Conservation (phyloP, 2,888 invertebrate species). For the Polymixis lichenea region DNA sequence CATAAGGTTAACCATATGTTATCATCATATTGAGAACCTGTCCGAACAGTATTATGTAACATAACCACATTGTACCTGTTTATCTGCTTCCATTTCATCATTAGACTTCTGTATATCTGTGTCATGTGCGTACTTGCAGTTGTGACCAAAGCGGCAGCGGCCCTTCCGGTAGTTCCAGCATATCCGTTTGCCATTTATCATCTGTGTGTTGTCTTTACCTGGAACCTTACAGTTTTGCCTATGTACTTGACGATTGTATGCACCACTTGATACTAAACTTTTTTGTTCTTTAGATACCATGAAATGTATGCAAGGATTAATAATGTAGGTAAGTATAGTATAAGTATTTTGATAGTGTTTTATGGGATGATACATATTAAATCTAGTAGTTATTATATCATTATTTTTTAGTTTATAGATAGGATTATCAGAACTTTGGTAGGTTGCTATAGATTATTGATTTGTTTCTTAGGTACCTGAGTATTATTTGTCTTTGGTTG, state of each 20-base stretch:
- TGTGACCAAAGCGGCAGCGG: slow-evolving; percentile 96
- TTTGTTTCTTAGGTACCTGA: slow-evolving; percentile 24
- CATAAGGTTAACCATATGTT: neutral
- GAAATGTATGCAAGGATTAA: slow-evolving; percentile 32
- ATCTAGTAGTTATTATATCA: neutral
- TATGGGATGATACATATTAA: neutral
- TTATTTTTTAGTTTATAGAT: slow-evolving; percentile 2
- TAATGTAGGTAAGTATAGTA: neutral
- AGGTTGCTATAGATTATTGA: slow-evolving; percentile 9
- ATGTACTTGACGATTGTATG: slow-evolving; percentile 91
- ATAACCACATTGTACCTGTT: slow-evolving; percentile 76
- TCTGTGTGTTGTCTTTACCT: slow-evolving; percentile 93
- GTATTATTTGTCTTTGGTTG: neutral
- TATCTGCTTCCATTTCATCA: slow-evolving; percentile 91
- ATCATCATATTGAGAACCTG: neutral
- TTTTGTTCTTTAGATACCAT: slow-evolving; percentile 60
- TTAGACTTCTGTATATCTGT: slow-evolving; percentile 94
- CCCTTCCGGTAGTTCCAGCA: slow-evolving; percentile 98
- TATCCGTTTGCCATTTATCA: slow-evolving; percentile 96
- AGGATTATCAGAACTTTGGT: neutral
- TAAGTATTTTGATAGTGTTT: neutral
- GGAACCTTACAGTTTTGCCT: slow-evolving; percentile 90
- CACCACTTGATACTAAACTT: slow-evolving; percentile 79
- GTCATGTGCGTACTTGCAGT: slow-evolving; percentile 97
- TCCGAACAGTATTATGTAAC: neutral